Conservation (phyloP, 2,113 vertebrate species). For the Merops nubicus region DNA sequence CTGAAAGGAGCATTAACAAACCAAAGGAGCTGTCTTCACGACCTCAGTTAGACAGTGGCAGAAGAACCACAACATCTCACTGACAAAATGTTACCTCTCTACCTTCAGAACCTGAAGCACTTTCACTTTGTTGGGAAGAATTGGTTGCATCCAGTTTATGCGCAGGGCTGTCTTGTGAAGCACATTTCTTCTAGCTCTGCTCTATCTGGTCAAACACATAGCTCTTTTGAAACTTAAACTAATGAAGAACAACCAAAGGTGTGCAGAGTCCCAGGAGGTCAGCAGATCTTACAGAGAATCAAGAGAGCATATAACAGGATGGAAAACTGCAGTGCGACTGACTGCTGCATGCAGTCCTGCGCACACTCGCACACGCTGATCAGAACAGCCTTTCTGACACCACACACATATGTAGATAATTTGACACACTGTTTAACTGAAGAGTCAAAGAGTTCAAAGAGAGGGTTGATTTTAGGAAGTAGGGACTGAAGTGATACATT, state of each 20-base stretch:
- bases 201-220: not conserved
- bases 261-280: not conserved
- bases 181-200: not conserved
- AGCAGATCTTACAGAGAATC: not conserved
- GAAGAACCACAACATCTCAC: not conserved
- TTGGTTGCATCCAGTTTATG: not conserved
- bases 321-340: not conserved
- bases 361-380: fast-evolving
- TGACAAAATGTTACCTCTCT: not conserved
- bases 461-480: not conserved
- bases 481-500: not conserved
- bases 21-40: not conserved
- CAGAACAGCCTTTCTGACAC: not conserved
- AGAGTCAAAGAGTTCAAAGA: not conserved
- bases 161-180: not conserved
- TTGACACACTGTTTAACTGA: not conserved
- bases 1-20: not conserved
- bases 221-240: not conserved
- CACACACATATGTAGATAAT: not conserved
- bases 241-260: not conserved
- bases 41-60: not conserved
- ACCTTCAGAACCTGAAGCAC: not conserved
- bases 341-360: not conserved
- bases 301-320: not conserved
- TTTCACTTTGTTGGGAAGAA: not conserved